Conservation (phyloP, 2,888 invertebrate genomes). For the Orthosia cruda region DNA sequence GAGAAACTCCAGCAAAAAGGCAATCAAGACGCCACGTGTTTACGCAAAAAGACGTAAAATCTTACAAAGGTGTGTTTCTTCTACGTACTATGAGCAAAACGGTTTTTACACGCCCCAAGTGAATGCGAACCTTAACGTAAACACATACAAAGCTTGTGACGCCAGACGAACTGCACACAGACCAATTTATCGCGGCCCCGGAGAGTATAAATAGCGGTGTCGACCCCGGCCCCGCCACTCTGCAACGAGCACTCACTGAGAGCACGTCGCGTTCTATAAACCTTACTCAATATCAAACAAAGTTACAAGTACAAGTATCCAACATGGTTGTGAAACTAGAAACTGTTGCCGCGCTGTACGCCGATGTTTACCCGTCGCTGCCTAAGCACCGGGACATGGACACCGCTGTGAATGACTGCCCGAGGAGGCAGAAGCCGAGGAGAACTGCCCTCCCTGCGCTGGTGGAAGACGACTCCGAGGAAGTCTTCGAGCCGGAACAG, state of each 20-base stretch:
- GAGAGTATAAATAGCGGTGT: conserved; percentile 79
- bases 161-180: conserved; percentile 75
- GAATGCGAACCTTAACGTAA: conserved; percentile 68
- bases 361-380: conserved; percentile 81
- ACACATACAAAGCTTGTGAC: conserved; percentile 75
- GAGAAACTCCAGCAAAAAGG: conserved; percentile 52
- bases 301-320: conserved; percentile 60
- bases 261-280: conserved; percentile 73
- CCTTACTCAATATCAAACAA: conserved; percentile 54
- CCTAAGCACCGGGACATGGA: conserved; percentile 81
- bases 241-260: conserved; percentile 76
- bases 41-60: conserved; percentile 49
- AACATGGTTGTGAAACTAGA: conserved; percentile 87
- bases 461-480: conserved; percentile 84
- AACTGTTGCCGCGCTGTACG: conserved; percentile 81
- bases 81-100: conserved; percentile 62
- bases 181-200: conserved; percentile 72
- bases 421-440: conserved; percentile 80
- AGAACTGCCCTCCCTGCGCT: conserved; percentile 81
- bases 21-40: conserved; percentile 44
- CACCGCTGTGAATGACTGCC: conserved; percentile 76
- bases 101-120: conserved; percentile 68
- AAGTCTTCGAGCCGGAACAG: conserved; percentile 79
- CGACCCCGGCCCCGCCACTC: conserved; percentile 81
- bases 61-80: conserved; percentile 62